Base-by-base conservation (phyloP, 2,888 invertebrate species). In the Calameuta idolon region DNA sequence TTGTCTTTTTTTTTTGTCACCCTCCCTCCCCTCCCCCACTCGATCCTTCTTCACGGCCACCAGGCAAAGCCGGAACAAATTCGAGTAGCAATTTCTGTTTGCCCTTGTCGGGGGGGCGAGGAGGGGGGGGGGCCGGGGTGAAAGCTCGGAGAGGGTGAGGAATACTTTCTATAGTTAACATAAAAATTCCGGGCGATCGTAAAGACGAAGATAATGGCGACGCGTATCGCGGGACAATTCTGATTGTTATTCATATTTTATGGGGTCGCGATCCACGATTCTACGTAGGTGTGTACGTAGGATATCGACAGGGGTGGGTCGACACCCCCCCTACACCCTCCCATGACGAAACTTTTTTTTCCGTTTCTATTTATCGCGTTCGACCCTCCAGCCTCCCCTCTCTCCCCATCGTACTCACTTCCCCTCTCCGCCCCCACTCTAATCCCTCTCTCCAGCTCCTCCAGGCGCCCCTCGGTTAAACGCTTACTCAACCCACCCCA, bases 171-270 rank as follows among this genome's bases (percentile, higher is more conserved):
- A 35, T 35, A 12, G 35, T 3, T 0, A 90, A 88, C 89, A 90
- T 89, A 89, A 90, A 90, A 90, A 90, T 88, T 84, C 82, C 78
- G 77, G 77, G 82, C 73, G 82, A 83, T 87, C 86, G 85, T 87
- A 89, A 89, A 89, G 83, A 80, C 76, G 75, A 73, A 78, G 69
- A 75, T 76, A 23, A 69, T 76, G 74, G 71, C 69, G 69, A 40
- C 69, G 77, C 81, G 81, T 83, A 83, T 80, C 82, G 77, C 81
- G 80, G 82, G 86, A 83, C 85, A 85, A 87, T 86, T 86, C 85
- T 85, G 86, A 89, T 90, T 90, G 88, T 89, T 89, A 88, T 89
- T 89, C 88, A 88, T 89, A 86, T 85, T 83, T 76, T 76, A 71
- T 76, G 77, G 55, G 75, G 79, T 55, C 71, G 74, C 77, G 77